Evolutionary conservation across 2,888 invertebrate species (phyloP), one percentile per base, ranked within the genome.

Genomic region (Synergus laeviventris): DNA sequence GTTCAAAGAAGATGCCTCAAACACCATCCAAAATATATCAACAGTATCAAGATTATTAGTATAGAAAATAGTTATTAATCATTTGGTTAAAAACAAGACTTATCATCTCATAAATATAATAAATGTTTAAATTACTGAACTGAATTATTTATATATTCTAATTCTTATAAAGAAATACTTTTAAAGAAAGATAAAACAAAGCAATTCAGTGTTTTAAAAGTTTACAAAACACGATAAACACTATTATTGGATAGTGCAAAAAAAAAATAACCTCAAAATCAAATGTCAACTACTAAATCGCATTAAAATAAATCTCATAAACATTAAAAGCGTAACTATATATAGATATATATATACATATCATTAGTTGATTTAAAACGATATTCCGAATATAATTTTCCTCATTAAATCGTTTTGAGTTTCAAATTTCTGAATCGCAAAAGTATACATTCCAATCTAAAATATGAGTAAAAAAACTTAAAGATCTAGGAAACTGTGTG

Each of bases 221-320:
- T 49, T 60, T 36, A 1, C 14, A 42, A 21, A 66, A 21, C 24
- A 66, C 42, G n/a, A 54, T 60, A 60, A 31, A 24, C 12, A 18
- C 14, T 45, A 31, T 31, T 31, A 31, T 31, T 31, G 5, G 45
- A 66, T 45, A 45, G 36, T 62, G 62, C 62, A 16, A 62, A 38
- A 64, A 38, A 64, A 76, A 74, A 62, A 18, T 36, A 76, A 76
- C 61, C 70, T 73, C 38, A 42, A 62, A 21, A 62, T 36, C 24
- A 60, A 42, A 1, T 61, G 24, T 24, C 54, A 49, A 45, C 62
- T 42, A 7, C 8, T 14, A 39, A 2, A 56, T 16, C 49, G 59
- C 38, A 54, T 24, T 14, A 38, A 64, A 62, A 56, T 64, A 21
- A 64, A 21, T 42, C 18, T 39, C 7, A 7, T 18, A 8, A 12